These are phyloP conservation scores for Nycticorax nycticorax DNA, from an alignment of 2,113 vertebrate species.

Conservation along the genomic window DNA sequence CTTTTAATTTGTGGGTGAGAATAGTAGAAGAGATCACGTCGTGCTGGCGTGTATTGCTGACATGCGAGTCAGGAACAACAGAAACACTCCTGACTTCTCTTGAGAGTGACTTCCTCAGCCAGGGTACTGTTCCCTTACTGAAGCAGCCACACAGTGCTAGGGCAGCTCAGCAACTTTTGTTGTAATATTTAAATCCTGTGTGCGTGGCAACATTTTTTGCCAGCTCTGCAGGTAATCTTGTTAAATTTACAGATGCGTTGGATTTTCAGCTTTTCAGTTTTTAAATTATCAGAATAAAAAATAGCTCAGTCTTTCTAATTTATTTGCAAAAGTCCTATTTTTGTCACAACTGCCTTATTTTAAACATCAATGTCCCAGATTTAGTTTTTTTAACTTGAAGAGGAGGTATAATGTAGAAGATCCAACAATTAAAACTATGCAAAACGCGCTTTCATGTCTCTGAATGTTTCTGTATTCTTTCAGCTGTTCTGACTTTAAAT, in stretches of 20 bases:
- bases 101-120: background rate
- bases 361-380: background rate
- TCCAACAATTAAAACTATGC: background rate
- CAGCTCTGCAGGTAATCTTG: background rate
- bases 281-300: background rate
- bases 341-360: background rate
- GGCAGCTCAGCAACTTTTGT: background rate
- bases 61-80: background rate
- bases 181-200: background rate
- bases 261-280: background rate
- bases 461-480: background rate
- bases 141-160: background rate
- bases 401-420: background rate
- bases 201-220: background rate
- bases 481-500: background rate
- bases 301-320: background rate
- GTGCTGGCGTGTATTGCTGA: background rate
- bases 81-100: background rate
- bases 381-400: background rate
- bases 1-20: conserved; percentile 33
- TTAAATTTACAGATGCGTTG: background rate
- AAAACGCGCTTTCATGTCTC: background rate
- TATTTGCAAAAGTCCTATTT: background rate
- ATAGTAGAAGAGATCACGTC: background rate
- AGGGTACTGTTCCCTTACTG: background rate